Evolutionary conservation across 2,113 vertebrate species (phyloP).

Genomic region (Gasterosteus nipponicus): DNA sequence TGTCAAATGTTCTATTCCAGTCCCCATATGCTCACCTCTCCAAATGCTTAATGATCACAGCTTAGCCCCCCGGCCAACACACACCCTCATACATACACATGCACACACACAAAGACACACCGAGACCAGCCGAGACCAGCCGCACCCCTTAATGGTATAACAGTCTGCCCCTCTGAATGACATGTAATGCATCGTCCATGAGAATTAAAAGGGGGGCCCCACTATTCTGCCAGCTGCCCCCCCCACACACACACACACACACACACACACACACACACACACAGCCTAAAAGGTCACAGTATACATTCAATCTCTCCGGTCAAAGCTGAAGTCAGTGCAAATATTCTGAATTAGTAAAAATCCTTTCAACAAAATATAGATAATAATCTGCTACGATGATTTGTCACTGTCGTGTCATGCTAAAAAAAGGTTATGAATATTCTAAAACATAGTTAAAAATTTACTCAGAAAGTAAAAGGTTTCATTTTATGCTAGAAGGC

Average conservation of each 20-base stretch:
- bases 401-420: neutral
- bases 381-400: neutral
- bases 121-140: slow-evolving; percentile 17
- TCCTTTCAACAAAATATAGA: neutral
- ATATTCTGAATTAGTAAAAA: slow-evolving; percentile 15
- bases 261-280: slow-evolving; percentile 11
- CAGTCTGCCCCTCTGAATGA: slow-evolving; percentile 68
- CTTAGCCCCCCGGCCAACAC: slow-evolving; percentile 63
- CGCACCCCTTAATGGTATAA: slow-evolving; percentile 53
- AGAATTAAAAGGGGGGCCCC: slow-evolving; percentile 45
- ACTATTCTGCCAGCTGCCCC: slow-evolving; percentile 43
- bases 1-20: slow-evolving; percentile 63
- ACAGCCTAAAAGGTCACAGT: neutral
- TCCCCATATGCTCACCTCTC: slow-evolving; percentile 77
- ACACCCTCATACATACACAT: slow-evolving; percentile 30
- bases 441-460: neutral
- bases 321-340: slow-evolving; percentile 33
- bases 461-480: neutral
- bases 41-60: slow-evolving; percentile 71
- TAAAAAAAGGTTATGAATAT: neutral
- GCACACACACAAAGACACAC: slow-evolving; percentile 24
- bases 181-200: slow-evolving; percentile 65
- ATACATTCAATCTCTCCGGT: slow-evolving; percentile 2
- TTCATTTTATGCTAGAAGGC: neutral
- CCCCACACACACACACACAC: slow-evolving; percentile 14